Evolutionary conservation across 1,140 invertebrate genomes (phyloP).

Genomic region (Ridgeia piscesae): DNA sequence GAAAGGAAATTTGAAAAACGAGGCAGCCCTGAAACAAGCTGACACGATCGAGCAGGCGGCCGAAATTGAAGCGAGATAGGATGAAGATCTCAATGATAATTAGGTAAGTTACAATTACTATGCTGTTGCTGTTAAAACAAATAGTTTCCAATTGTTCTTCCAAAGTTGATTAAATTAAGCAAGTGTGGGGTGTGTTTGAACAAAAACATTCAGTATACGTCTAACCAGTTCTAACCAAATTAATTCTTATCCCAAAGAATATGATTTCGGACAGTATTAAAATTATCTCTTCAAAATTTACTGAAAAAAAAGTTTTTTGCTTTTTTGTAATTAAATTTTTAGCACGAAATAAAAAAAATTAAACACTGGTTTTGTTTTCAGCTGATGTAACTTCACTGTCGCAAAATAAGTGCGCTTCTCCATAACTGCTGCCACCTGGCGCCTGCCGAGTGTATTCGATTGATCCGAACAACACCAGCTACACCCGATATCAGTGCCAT

Average conservation of each 20-base stretch:
- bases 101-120: not conserved
- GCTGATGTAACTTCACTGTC: not conserved
- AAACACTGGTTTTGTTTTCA: not conserved
- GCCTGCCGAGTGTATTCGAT: not conserved
- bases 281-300: not conserved
- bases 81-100: not conserved
- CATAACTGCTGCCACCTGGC: not conserved
- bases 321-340: not conserved
- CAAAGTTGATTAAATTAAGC: not conserved
- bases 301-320: not conserved
- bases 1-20: not conserved
- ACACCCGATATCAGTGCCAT: not conserved
- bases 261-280: not conserved
- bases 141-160: not conserved
- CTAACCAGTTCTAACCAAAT: not conserved
- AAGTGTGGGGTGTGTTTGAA: not conserved
- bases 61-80: not conserved
- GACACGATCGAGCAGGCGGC: not conserved
- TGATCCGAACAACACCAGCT: not conserved
- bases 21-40: not conserved
- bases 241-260: not conserved
- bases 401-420: not conserved
- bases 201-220: not conserved
- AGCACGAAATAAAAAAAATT: not conserved
- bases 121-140: not conserved